Evolutionary conservation across 2,797 vertebrate species (phyloP).

Genomic region (Rhabdomys pumilio): DNA sequence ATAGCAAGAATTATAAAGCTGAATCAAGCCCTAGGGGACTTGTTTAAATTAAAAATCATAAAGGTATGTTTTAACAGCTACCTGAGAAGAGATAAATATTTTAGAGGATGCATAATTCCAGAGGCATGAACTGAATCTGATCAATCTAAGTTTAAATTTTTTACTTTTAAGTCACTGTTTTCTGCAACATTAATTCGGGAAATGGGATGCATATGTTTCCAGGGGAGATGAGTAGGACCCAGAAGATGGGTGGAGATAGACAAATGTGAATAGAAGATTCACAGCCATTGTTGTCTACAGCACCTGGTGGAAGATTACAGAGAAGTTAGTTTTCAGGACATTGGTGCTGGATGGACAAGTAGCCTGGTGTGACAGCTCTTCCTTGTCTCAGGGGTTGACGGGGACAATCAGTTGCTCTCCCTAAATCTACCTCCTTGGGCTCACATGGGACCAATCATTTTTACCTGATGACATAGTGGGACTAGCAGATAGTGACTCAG

Average conservation of each 20-base stretch:
- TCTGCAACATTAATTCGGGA: slow-evolving; percentile 19
- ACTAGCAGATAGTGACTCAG: not conserved
- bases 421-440: not conserved
- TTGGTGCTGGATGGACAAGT: not conserved
- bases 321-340: not conserved
- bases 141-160: slow-evolving; percentile 48
- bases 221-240: not conserved
- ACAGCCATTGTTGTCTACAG: not conserved
- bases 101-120: not conserved
- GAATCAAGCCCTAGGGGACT: not conserved
- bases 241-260: not conserved
- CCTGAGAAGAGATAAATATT: slow-evolving; percentile 12
- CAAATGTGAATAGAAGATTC: not conserved
- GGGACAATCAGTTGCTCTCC: not conserved
- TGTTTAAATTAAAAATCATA: slow-evolving; percentile 53
- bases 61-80: slow-evolving; percentile 1
- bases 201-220: slow-evolving; percentile 23
- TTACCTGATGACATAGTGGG: not conserved
- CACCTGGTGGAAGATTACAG: not conserved
- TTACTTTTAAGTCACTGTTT: slow-evolving; percentile 37
- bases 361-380: not conserved
- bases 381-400: not conserved
- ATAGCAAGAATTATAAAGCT: slow-evolving; percentile 41
- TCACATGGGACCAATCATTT: not conserved
- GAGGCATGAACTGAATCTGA: slow-evolving; percentile 25